Base-by-base conservation (phyloP, 2,797 vertebrate genomes). In the Catamblyrhynchus diadema region DNA sequence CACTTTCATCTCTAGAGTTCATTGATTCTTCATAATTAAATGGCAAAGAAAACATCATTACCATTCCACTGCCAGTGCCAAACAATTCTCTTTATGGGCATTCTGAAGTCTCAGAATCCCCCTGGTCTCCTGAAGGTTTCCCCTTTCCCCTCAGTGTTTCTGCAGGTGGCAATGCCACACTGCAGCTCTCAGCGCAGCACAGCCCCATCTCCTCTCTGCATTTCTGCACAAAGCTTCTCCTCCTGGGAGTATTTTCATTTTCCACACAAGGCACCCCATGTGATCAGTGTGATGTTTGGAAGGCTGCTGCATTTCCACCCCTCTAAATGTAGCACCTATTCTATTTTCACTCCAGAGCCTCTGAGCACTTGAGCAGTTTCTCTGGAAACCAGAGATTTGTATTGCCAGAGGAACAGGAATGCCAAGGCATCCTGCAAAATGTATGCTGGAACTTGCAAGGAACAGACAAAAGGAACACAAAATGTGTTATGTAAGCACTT, bases 331-430 rank as follows among this genome's bases (percentile, higher is more conserved):
- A 84, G 73, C 90, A 81, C 18, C 62, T 87, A 33, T 69, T 60
- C 91, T 95, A 92, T 92, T 95, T 94, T 82, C 88, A 82, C 85
- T 94, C 75, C 89, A 94, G 78, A 86, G 81, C 17, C 35, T 24
- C 88, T 60, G 24, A 88, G 86, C 74, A 41, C 72, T 95, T 32
- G 4, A 94, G 83, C 90, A 89, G 95, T 93, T 96, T 91, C 96
- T 96, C 93, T 94, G 93, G 94, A 95, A 95, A 95, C 93, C 90
- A 74, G 37, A 57, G 45, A 80, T 75, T 7, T 62, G 24, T 62
- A 44, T 14, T 84, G 84, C 90, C 67, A 91, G 67, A 9, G 23
- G 72, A 88, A 65, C 17, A 57, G 53, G 53, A 37, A 82, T 20
- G 24, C 81, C 93, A 91, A 91, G 61, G 74, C 82, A 82, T 35